Evolutionary conservation across 1,140 invertebrate genomes (phyloP), one percentile per base, ranked within the genome.

Genomic region (Ptiloglossa arizonensis): DNA sequence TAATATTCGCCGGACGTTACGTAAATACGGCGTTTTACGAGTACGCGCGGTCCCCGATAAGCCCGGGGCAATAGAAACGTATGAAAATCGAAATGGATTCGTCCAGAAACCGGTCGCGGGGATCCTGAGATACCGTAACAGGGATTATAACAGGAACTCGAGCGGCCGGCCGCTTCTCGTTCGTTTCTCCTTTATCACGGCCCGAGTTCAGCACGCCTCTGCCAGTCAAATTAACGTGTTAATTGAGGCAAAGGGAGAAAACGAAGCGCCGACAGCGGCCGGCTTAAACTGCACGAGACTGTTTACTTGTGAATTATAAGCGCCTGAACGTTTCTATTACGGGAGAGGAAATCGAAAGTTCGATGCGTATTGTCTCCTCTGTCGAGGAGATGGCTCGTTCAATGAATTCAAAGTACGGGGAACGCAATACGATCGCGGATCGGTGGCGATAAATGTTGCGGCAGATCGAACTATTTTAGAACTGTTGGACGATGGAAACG

Each of bases 151-250:
- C 64, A 69, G 64, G 73, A 69, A 75, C 64, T 48, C 52, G 38
- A 67, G 52, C 72, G 63, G 59, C 52, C 52, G 54, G 27, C 46
- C 66, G 63, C 27, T 38, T 48, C 72, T 68, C 52, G 50, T 68
- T 74, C 63, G 73, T 57, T 75, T 75, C 73, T 68, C 73, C 73
- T 76, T 76, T 76, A 76, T 76, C 73, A 69, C 64, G 64, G 29
- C 5, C 44, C 66, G 54, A 27, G 38, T 69, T 59, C 73, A 59
- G 66, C 73, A 76, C 73, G 73, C 73, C 73, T 76, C 54, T 50
- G 54, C 73, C 66, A 76, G 73, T 76, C 73, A 76, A 76, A 76
- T 76, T 76, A 76, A 76, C 73, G 73, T 69, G 64, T 76, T 76
- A 76, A 76, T 76, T 69, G 64, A 64, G 66, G 73, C 44, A 22